A percentile compares a stretch with the other conserved stretches of the same genome.
Evolutionary conservation across 2,113 vertebrate species (phyloP).

Genomic region (Notothenia coriiceps): DNA sequence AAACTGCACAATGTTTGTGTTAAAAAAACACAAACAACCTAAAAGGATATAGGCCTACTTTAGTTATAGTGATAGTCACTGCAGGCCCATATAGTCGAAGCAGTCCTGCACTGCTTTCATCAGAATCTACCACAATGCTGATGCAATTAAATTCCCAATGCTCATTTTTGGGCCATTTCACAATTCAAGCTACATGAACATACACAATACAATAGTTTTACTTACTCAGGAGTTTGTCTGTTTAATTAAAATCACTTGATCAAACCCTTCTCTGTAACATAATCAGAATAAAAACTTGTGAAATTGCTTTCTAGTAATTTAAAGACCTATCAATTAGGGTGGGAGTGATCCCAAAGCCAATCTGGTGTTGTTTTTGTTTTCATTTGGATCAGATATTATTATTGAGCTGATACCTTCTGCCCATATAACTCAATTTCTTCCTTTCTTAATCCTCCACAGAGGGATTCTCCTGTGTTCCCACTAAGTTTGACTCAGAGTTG

Average conservation of each 20-base stretch:
- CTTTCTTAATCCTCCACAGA: conserved; percentile 56
- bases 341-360: neutral
- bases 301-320: neutral
- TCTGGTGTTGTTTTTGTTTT: neutral
- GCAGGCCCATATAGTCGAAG: neutral
- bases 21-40: too few relatives aligned
- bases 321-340: neutral
- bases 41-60: neutral
- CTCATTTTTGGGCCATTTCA: neutral
- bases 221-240: too few relatives aligned
- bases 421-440: neutral
- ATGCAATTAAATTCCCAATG: neutral
- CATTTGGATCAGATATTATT: conserved; percentile 5
- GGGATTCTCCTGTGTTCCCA: conserved; percentile 84
- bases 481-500: conserved; percentile 80
- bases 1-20: too few relatives aligned
- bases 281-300: neutral
- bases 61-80: neutral
- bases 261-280: neutral
- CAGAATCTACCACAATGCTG: neutral
- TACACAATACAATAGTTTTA: neutral
- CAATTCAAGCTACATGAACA: neutral
- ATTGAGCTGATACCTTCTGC: neutral
- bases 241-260: too few relatives aligned
- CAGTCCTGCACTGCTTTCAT: neutral